Conservation (phyloP, 2,797 vertebrate species). For the Rousettus madagascariensis region DNA sequence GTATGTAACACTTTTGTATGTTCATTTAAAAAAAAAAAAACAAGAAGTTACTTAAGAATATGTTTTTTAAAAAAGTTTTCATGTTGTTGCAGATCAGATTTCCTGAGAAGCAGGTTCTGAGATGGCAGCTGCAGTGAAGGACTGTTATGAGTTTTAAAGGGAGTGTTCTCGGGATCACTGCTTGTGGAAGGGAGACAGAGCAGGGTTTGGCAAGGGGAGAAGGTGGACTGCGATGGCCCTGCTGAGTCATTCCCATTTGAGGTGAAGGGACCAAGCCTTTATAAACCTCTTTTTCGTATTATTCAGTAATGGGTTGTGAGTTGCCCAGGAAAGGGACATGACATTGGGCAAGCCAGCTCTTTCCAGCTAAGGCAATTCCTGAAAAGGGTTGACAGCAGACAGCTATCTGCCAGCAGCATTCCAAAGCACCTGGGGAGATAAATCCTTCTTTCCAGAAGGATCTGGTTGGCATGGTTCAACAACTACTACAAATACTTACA, state of each 20-base stretch:
- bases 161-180: background rate
- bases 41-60: slow-evolving; percentile 10
- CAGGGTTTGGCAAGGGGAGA: background rate
- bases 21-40: background rate
- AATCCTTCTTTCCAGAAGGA: background rate
- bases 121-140: background rate
- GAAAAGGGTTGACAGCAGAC: background rate
- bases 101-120: background rate
- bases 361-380: background rate
- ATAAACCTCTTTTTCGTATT: background rate
- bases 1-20: background rate
- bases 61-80: background rate
- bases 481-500: background rate
- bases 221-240: background rate
- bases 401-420: background rate
- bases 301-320: background rate
- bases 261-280: background rate
- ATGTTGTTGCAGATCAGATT: background rate
- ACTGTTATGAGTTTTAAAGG: background rate
- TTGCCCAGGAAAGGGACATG: background rate
- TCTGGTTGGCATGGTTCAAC: background rate
- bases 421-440: background rate
- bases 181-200: background rate
- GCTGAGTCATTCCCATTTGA: background rate
- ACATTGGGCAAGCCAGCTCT: background rate